These are phyloP conservation scores for Pseudonaja textilis DNA, from an alignment of 2,113 vertebrate species.

Conservation along the genomic window DNA sequence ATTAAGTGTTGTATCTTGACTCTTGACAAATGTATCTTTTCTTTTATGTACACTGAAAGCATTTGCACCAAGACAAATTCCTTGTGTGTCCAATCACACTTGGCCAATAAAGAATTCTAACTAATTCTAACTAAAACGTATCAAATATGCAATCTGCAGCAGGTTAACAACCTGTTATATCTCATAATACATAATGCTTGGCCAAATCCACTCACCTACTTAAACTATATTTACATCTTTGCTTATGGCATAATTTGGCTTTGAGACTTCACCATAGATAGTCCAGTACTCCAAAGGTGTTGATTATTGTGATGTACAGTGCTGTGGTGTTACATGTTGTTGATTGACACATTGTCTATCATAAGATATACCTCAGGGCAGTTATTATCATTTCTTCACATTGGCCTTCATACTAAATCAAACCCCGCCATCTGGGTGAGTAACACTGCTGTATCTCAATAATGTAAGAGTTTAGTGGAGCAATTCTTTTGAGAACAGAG, in stretches of 20 bases:
- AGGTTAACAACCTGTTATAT: not conserved
- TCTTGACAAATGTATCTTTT: too few species aligned
- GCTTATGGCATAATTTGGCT: not conserved
- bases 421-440: not conserved
- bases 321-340: not conserved
- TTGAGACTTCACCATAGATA: not conserved
- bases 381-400: not conserved
- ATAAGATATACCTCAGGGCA: not conserved
- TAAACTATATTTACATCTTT: not conserved
- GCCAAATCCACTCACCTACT: not conserved
- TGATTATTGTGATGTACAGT: not conserved
- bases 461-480: not conserved
- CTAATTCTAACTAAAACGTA: not conserved
- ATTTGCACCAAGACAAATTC: too few species aligned
- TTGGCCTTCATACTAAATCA: not conserved
- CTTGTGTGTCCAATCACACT: too few species aligned
- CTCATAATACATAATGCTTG: not conserved
- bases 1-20: too few species aligned
- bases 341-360: not conserved
- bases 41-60: too few species aligned
- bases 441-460: not conserved
- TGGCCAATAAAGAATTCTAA: too few species aligned
- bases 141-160: not conserved
- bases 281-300: not conserved
- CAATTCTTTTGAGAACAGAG: slow-evolving; percentile 20